phyloP scores from a whole-genome alignment of 2,113 vertebrate genomes.

The Ictalurus punctatus region DNA sequence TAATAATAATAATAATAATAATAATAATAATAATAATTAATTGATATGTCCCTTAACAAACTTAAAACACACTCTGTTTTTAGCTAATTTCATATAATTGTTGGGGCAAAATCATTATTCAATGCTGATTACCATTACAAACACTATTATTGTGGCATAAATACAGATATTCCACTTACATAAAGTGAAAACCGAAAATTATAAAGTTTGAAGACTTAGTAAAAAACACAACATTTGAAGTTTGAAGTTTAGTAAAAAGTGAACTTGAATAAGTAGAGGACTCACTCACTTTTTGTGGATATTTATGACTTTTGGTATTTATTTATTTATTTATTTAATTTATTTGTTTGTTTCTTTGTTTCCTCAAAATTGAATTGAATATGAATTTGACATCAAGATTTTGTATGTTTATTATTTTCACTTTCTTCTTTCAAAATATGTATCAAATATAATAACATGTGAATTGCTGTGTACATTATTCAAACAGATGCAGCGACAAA shows the following conservation, averaged over 20 bases:
- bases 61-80: background rate
- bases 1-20: too few species aligned
- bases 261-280: too few species aligned
- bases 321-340: background rate
- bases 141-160: background rate
- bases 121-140: background rate
- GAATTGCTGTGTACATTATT: background rate
- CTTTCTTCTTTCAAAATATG: slow-evolving; percentile 6
- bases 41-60: background rate
- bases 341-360: background rate
- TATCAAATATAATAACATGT: background rate
- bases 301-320: background rate
- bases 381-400: background rate
- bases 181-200: background rate
- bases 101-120: background rate
- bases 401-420: background rate
- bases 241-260: background rate
- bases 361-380: background rate
- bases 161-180: background rate
- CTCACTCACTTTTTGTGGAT: background rate
- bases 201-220: background rate
- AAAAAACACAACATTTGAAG: too few species aligned
- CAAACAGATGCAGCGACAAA: slow-evolving; percentile 24
- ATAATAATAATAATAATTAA: too few species aligned
- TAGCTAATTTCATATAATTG: background rate